Base-by-base conservation (phyloP, 2,113 vertebrate genomes). In the Herpailurus yagouaroundi region DNA sequence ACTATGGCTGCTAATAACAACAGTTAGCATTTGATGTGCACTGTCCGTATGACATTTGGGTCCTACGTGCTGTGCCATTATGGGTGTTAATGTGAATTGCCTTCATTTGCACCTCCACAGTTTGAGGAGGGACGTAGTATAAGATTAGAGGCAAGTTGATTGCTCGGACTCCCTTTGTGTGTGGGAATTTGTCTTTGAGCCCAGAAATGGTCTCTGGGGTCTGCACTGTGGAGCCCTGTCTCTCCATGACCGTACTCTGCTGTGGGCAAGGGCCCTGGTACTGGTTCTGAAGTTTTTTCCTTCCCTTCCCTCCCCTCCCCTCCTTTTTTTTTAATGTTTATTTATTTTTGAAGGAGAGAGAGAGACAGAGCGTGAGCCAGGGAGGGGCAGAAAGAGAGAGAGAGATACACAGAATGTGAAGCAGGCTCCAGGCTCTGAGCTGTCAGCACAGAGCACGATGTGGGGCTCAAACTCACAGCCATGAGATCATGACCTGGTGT, bases 241-340 rank as follows among this genome's bases (percentile, higher is more conserved):
- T 57, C 57, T 57, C 7, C 4, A 27, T 8, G 7, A 2, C 33
- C 89, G 0, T 16, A 27, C 10, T 83, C 0, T 21, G 0, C 2
- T 27, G 0, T 50, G 64, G 31, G 23, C 10, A 21, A 64, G 64
- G 13, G 2, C 38, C 89, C 19, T 15, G 27, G 21, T 31, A 23
- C 6, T 48, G 68, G 16, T 31, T 60, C 25, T 63, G 18, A 33
- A 23, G 7, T 52, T 91, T 50, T 64, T 52, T 19, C 19, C 31
- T 68, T 55, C 4, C 16, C 45, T 45, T 1, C 45, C 45, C 45
- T 45, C 0, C 41, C 41, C 41, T 45, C 0, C 41, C 41, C 41
- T 45, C 6, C 7, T 3, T 38, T 38, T 38, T 38, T 3, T 38
- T 38, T 38, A 38, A 38, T 38, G 45, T 45, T 45, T 45, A 7